Evolutionary conservation across 2,797 vertebrate species (phyloP).

Genomic region (Amphiprion clarkii): DNA sequence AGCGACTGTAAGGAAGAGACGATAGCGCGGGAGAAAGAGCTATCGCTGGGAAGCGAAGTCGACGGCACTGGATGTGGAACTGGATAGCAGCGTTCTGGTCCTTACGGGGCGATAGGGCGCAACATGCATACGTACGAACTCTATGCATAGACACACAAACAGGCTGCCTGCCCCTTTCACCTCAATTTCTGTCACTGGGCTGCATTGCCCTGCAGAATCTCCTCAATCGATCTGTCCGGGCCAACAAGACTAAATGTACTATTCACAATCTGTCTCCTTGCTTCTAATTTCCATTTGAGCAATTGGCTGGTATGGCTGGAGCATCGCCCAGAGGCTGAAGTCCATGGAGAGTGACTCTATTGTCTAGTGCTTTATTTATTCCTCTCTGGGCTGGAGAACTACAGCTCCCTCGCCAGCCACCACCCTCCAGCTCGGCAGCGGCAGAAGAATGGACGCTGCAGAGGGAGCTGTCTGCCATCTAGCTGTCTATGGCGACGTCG

Average conservation of each 20-base stretch:
- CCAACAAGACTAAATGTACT: slow-evolving; percentile 68
- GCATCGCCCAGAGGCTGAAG: slow-evolving; percentile 72
- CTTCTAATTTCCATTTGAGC: slow-evolving; percentile 82
- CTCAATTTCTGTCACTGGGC: slow-evolving; percentile 52
- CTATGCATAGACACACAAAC: slow-evolving; percentile 31
- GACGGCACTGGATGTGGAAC: slow-evolving; percentile 20
- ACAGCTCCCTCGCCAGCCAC: slow-evolving; percentile 24
- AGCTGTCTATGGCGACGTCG: slow-evolving; percentile 21
- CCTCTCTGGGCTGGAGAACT: slow-evolving; percentile 61
- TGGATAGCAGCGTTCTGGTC: slow-evolving; percentile 8
- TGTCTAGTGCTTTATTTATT: slow-evolving; percentile 80
- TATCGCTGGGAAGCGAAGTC: slow-evolving; percentile 7
- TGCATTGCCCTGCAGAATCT: slow-evolving; percentile 54
- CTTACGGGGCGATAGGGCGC: slow-evolving; percentile 34
- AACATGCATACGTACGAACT: slow-evolving; percentile 32
- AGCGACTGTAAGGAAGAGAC: slow-evolving; percentile 31
- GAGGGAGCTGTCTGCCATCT: slow-evolving; percentile 40
- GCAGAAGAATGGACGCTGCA: slow-evolving; percentile 52
- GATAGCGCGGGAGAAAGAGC: slow-evolving; percentile 28
- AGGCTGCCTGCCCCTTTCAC: slow-evolving; percentile 40
- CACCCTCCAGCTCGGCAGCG: slow-evolving; percentile 41
- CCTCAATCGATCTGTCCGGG: slow-evolving; percentile 68
- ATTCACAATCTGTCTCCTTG: slow-evolving; percentile 80
- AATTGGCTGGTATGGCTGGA: slow-evolving; percentile 73
- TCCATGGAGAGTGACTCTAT: slow-evolving; percentile 76